Percentiles rank a stretch among this genome's conserved stretches.
These are phyloP conservation scores for Chelon auratus DNA, from an alignment of 2,797 vertebrate species.

Conservation along the genomic window DNA sequence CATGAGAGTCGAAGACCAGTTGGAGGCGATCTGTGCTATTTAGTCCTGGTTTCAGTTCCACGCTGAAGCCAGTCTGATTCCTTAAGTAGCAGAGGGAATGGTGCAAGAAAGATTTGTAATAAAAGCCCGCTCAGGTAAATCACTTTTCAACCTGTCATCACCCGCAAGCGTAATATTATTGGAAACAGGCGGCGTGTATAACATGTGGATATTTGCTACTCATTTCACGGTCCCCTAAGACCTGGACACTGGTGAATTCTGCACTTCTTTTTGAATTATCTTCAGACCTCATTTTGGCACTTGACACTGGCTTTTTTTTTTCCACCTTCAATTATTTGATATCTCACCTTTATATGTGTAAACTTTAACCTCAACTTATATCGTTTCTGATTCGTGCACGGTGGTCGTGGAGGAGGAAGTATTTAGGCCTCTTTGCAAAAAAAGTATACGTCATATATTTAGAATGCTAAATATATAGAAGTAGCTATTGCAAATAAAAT, in stretches of 20 bases:
- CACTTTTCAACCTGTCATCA: conserved; percentile 83
- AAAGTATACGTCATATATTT: neutral
- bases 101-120: conserved; percentile 78
- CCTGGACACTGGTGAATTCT: conserved; percentile 63
- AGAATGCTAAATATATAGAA: neutral
- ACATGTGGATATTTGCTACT: conserved; percentile 78
- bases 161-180: conserved; percentile 78
- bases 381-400: neutral
- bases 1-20: conserved; percentile 50
- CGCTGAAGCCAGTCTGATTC: conserved; percentile 61
- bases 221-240: conserved; percentile 65
- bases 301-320: conserved; percentile 25
- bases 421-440: neutral
- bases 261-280: conserved; percentile 69
- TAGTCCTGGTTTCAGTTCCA: conserved; percentile 61
- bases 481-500: neutral
- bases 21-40: conserved; percentile 66
- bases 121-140: conserved; percentile 81
- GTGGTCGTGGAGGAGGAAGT: neutral
- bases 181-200: conserved; percentile 79
- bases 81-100: conserved; percentile 69
- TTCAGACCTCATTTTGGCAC: conserved; percentile 52
- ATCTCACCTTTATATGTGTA: conserved; percentile 3
- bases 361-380: conserved; percentile 16
- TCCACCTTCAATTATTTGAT: conserved; percentile 31